A percentile compares a stretch with the other conserved stretches of the same genome.
These are phyloP conservation scores for Diadophis punctatus DNA, from an alignment of 2,113 vertebrate species.

Conservation along the genomic window DNA sequence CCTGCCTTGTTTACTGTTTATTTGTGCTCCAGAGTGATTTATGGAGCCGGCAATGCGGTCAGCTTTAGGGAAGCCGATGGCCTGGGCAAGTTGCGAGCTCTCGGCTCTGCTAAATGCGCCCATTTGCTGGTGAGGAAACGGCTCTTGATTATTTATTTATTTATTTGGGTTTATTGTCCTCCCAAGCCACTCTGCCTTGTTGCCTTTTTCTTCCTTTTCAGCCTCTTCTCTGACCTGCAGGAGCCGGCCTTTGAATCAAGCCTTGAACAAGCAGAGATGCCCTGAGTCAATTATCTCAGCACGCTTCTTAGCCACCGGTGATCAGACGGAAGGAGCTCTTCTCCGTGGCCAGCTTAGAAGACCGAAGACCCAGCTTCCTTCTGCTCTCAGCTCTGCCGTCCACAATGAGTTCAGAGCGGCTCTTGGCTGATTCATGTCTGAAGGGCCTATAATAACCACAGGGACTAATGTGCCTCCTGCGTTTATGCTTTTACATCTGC, in stretches of 20 bases:
- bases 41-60: background rate
- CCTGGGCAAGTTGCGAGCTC: background rate
- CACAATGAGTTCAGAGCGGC: no score
- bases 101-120: background rate
- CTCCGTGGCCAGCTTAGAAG: background rate
- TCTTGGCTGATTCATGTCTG: background rate
- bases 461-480: background rate
- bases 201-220: background rate
- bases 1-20: slow-evolving; percentile 12
- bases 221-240: background rate
- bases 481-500: background rate
- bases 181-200: background rate
- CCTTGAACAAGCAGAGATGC: background rate
- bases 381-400: background rate
- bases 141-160: no score
- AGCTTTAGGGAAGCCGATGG: background rate
- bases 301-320: background rate
- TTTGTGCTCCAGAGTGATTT: background rate
- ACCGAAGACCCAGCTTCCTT: background rate
- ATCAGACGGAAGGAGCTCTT: background rate
- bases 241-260: background rate
- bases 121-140: background rate
- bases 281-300: background rate
- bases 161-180: background rate
- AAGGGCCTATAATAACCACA: background rate